Conservation (phyloP, 2,888 invertebrate species). For the Scaptodrosophila latifasciaeformis region DNA sequence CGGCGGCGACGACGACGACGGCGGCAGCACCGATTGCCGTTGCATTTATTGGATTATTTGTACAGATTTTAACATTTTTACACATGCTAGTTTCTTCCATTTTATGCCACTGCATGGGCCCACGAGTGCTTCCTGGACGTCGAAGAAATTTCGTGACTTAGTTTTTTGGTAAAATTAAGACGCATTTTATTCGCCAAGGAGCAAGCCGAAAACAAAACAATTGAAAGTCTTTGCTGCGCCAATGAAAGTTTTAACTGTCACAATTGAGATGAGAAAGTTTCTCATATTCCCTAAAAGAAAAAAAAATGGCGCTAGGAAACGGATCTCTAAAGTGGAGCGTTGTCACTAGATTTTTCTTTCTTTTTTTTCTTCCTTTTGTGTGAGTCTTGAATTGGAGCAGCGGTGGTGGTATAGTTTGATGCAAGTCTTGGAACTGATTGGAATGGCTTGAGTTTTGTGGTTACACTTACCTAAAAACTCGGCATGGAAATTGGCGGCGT, state of each 20-base stretch:
- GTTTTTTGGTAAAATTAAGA: too few species aligned
- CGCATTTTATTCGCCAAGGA: constrained; percentile 18
- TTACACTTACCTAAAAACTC: constrained; percentile 17
- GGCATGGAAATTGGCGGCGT: constrained; percentile 1
- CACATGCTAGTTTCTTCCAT: constrained; percentile 50
- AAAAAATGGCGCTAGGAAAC: constrained; percentile 43
- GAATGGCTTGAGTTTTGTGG: background rate
- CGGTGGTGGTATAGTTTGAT: constrained; percentile 8
- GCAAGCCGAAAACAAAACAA: constrained; percentile 2
- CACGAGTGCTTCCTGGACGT: background rate
- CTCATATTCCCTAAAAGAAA: background rate
- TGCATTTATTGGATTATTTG: background rate
- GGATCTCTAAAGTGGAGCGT: constrained; percentile 14
- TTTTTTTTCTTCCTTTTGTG: constrained; percentile 1
- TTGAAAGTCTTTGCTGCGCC: background rate
- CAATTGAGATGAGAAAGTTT: too few species aligned
- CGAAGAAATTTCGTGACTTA: too few species aligned
- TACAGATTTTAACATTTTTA: constrained; percentile 33
- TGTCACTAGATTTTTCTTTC: too few species aligned
- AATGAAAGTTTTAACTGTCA: background rate
- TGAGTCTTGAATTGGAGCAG: background rate
- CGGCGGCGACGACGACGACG: background rate
- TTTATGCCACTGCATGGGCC: constrained; percentile 28
- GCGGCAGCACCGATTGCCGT: constrained; percentile 4
- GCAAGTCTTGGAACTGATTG: background rate